Percentiles rank a stretch among this genome's conserved stretches.
Conservation (phyloP, 2,113 vertebrate species). For the Scalopus aquaticus region DNA sequence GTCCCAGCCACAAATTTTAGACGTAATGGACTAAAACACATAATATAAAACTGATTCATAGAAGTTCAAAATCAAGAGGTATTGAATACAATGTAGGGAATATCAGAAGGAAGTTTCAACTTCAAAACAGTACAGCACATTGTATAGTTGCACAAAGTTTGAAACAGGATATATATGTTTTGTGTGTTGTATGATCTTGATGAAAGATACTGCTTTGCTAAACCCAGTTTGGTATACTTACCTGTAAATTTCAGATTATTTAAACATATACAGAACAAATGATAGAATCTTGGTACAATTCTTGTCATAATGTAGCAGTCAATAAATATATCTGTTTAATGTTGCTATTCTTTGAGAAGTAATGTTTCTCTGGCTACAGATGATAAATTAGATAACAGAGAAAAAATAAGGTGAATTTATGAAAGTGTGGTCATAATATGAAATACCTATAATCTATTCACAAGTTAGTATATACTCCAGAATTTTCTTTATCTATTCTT, state of each 20-base stretch:
- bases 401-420: neutral
- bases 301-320: neutral
- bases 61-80: neutral
- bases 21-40: neutral
- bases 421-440: neutral
- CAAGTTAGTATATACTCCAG: neutral
- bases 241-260: constrained; percentile 27
- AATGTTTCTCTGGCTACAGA: neutral
- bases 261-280: neutral
- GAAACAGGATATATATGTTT: neutral
- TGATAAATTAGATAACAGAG: neutral
- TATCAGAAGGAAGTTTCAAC: neutral
- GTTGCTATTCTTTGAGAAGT: neutral
- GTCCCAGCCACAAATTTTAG: neutral
- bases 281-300: neutral
- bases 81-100: neutral
- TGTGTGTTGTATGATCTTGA: neutral
- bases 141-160: neutral
- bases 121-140: neutral
- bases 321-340: neutral
- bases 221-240: neutral
- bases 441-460: neutral
- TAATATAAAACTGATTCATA: neutral
- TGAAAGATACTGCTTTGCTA: neutral
- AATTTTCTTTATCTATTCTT: neutral